These are phyloP conservation scores for Petromus typicus DNA, from an alignment of 2,113 vertebrate species.

Conservation along the genomic window DNA sequence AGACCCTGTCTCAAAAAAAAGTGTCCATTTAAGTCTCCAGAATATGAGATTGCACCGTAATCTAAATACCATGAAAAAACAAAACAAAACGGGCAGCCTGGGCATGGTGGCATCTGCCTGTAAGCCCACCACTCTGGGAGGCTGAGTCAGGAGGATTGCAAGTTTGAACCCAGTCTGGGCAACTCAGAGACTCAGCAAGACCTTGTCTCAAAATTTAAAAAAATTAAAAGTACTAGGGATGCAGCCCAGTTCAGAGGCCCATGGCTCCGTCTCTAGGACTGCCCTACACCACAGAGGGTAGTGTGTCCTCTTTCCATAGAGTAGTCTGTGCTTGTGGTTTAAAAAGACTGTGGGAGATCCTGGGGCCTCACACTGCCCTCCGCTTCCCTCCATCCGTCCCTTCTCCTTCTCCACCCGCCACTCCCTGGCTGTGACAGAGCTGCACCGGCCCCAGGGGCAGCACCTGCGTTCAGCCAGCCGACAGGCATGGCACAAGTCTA, in stretches of 20 bases:
- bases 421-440: neutral
- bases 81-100: no score
- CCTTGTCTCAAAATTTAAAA: neutral
- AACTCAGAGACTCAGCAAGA: neutral
- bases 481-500: accelerated
- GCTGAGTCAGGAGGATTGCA: neutral
- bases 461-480: neutral
- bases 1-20: no score
- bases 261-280: neutral
- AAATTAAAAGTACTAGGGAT: neutral
- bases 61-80: no score
- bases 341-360: neutral
- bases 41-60: no score
- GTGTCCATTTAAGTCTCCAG: no score
- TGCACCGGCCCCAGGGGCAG: neutral
- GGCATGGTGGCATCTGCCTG: neutral
- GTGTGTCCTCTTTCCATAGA: accelerated
- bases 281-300: neutral
- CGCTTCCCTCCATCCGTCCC: neutral
- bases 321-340: neutral
- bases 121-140: neutral
- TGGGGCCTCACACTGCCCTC: neutral
- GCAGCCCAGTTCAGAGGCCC: neutral
- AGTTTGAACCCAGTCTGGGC: neutral
- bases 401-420: neutral